A percentile compares a stretch with the other conserved stretches of the same genome.
These are phyloP conservation scores for Thyatira batis DNA, from an alignment of 2,888 invertebrate genomes.

Conservation along the genomic window DNA sequence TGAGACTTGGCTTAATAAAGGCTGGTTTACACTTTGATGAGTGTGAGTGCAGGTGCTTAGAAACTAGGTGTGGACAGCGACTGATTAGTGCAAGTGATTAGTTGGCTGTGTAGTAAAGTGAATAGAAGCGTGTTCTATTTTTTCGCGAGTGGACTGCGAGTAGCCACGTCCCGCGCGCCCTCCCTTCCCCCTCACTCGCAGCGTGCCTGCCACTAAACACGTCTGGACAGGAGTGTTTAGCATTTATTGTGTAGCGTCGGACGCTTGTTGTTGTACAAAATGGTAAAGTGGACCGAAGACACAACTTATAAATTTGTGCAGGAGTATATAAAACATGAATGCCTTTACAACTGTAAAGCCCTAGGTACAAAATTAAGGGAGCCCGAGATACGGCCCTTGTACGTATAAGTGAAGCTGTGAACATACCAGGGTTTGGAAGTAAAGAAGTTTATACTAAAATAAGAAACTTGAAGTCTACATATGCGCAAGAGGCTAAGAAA, in stretches of 20 bases:
- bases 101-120: too few relatives aligned
- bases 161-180: too few relatives aligned
- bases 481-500: constrained; percentile 13
- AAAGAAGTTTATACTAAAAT: constrained; percentile 10
- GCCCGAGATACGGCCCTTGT: constrained; percentile 14
- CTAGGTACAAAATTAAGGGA: constrained; percentile 13
- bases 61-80: too few relatives aligned
- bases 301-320: constrained; percentile 16
- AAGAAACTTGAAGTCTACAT: constrained; percentile 10
- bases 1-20: too few relatives aligned
- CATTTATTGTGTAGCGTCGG: constrained; percentile 13
- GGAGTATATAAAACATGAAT: constrained; percentile 18
- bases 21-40: too few relatives aligned
- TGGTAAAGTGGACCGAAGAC: constrained; percentile 19
- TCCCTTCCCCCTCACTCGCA: too few relatives aligned
- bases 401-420: constrained; percentile 16
- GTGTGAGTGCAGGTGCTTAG: too few relatives aligned
- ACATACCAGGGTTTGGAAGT: constrained; percentile 15
- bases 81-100: too few relatives aligned
- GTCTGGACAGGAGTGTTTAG: too few relatives aligned
- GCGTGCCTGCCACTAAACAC: too few relatives aligned
- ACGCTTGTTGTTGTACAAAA: constrained; percentile 8
- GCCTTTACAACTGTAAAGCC: constrained; percentile 14
- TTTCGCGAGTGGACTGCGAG: too few relatives aligned
- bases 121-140: too few relatives aligned